A percentile compares a stretch with the other conserved stretches of the same genome.
phyloP scores from a whole-genome alignment of 2,888 invertebrate species.

The Heteromyza rotundicornis region DNA sequence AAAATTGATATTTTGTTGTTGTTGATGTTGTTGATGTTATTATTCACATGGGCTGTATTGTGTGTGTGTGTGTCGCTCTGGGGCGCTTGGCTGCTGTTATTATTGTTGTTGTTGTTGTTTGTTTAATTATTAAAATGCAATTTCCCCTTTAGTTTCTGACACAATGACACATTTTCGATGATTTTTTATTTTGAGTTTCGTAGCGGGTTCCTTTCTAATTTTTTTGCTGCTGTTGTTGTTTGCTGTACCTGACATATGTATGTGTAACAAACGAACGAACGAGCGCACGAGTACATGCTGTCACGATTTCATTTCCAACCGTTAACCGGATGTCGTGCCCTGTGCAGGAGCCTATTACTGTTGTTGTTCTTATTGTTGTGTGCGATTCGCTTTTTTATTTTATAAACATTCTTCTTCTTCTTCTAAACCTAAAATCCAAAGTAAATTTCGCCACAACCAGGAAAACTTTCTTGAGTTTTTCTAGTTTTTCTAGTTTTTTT shows the following conservation, averaged over 20 bases:
- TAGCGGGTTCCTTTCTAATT: not conserved
- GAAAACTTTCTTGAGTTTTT: no score
- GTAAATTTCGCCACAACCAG: no score
- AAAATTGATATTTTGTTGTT: slow-evolving; percentile 11
- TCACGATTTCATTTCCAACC: not conserved
- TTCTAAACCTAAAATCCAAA: no score
- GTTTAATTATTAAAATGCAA: slow-evolving; percentile 37
- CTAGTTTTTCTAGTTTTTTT: no score
- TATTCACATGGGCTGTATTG: no score
- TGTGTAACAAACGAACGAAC: slow-evolving; percentile 17
- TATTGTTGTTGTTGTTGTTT: slow-evolving; percentile 23
- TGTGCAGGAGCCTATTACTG: not conserved
- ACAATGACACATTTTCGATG: slow-evolving; percentile 21
- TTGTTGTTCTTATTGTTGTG: slow-evolving; percentile 2
- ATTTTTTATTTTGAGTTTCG: not conserved
- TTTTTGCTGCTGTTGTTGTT: not conserved
- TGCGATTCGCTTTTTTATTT: no score
- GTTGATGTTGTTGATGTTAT: slow-evolving; percentile 17
- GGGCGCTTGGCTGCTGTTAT: slow-evolving; percentile 24
- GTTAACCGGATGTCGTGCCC: not conserved
- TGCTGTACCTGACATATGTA: slow-evolving; percentile 6
- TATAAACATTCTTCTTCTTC: no score
- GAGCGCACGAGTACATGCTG: slow-evolving; percentile 6
- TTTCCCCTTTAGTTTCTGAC: slow-evolving; percentile 26
- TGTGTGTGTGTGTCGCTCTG: slow-evolving; percentile 7